A percentile compares a stretch with the other conserved stretches of the same genome.
These are phyloP conservation scores for Heliangelus exortis DNA, from an alignment of 2,797 vertebrate genomes.

Conservation along the genomic window DNA sequence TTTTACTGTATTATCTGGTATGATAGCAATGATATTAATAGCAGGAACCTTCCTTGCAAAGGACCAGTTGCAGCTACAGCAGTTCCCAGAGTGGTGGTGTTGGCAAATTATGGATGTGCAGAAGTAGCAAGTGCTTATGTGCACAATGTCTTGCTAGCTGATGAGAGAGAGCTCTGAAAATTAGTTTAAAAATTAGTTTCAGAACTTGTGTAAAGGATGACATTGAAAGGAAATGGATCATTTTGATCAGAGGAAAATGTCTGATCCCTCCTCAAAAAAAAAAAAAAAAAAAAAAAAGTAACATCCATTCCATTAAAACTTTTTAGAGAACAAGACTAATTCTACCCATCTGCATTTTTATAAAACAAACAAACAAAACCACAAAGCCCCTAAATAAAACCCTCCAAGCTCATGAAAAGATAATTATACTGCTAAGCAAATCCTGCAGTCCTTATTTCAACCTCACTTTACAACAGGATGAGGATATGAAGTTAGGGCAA, in stretches of 20 bases:
- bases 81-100: not conserved
- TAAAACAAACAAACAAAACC: not conserved
- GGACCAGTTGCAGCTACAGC: not conserved
- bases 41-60: slow-evolving; percentile 6
- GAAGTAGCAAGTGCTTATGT: no score
- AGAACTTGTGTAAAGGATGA: not conserved
- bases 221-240: not conserved
- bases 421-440: not conserved
- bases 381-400: no score
- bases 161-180: not conserved
- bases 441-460: not conserved
- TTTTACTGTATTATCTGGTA: slow-evolving; percentile 42
- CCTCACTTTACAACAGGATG: not conserved
- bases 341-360: not conserved
- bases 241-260: not conserved
- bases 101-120: not conserved
- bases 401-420: not conserved
- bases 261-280: not conserved
- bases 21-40: slow-evolving; percentile 52
- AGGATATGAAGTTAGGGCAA: not conserved
- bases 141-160: not conserved
- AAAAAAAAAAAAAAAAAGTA: not conserved
- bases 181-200: not conserved
- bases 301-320: not conserved
- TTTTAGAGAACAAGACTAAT: not conserved